Conservation (phyloP, 2,113 vertebrate genomes). For the Ursus arctos region DNA sequence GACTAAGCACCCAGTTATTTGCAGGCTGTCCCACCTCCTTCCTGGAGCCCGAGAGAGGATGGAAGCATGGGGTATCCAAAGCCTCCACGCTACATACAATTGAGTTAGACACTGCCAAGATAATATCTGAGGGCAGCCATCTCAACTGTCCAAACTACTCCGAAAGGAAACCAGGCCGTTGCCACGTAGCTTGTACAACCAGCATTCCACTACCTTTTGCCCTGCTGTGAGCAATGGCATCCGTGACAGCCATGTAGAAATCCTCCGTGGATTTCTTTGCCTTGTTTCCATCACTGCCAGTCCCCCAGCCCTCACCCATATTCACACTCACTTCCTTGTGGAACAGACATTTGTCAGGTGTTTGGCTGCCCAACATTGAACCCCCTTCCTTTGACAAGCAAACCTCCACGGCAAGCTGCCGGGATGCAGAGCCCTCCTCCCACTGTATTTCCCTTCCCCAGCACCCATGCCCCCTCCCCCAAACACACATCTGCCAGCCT, state of each 20-base stretch:
- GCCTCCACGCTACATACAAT: neutral
- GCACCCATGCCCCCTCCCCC: too few species aligned
- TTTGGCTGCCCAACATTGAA: neutral
- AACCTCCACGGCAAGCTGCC: neutral
- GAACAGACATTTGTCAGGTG: neutral
- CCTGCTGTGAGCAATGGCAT: neutral
- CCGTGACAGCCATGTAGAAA: neutral
- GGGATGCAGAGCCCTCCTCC: neutral
- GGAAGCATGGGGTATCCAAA: slow-evolving; percentile 20
- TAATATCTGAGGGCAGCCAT: neutral
- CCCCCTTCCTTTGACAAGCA: neutral
- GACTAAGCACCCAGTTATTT: slow-evolving; percentile 34
- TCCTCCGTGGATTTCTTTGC: neutral
- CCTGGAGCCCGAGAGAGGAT: neutral
- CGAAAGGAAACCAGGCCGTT: neutral
- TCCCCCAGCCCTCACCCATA: neutral
- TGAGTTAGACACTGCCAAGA: neutral
- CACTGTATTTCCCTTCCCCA: neutral
- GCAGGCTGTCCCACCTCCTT: slow-evolving; percentile 23
- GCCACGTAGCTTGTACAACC: neutral
- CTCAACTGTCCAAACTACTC: neutral
- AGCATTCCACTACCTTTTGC: neutral
- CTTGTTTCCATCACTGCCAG: neutral
- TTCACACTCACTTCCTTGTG: neutral
- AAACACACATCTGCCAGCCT: neutral